Conservation (phyloP, 1,140 invertebrate species). For the Samia ricini region DNA sequence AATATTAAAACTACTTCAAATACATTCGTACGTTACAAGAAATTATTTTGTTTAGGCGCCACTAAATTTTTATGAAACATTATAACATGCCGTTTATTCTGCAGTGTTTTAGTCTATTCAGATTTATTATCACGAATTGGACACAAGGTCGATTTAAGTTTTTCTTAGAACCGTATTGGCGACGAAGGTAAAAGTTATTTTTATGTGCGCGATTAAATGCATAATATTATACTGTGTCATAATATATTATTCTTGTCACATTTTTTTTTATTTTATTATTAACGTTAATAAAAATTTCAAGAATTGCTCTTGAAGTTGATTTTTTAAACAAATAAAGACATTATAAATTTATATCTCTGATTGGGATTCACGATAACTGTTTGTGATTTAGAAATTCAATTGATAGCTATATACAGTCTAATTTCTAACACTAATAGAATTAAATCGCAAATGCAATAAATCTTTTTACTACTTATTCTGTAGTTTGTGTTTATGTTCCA, state of each 20-base stretch:
- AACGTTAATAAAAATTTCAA: not conserved
- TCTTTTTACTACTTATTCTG: not conserved
- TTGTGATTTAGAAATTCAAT: not conserved
- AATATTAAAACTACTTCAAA: slow-evolving; percentile 9
- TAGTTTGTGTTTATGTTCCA: not conserved
- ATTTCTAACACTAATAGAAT: not conserved
- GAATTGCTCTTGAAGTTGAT: too few relatives aligned
- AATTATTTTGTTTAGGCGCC: slow-evolving; percentile 7
- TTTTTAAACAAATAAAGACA: too few relatives aligned
- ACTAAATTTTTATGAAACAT: slow-evolving; percentile 9
- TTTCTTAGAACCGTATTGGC: slow-evolving; percentile 4
- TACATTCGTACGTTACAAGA: not conserved
- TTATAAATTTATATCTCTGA: too few relatives aligned
- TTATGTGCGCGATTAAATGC: not conserved
- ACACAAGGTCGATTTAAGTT: slow-evolving; percentile 7
- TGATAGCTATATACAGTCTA: not conserved
- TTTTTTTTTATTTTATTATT: too few relatives aligned
- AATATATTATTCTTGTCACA: not conserved
- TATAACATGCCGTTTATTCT: slow-evolving; percentile 5
- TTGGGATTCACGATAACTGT: too few relatives aligned
- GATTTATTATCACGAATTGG: slow-evolving; percentile 11
- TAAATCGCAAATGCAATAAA: not conserved
- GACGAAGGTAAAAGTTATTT: slow-evolving; percentile 4
- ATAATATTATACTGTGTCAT: not conserved
- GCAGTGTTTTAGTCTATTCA: slow-evolving; percentile 13